These are phyloP conservation scores for Forficula auricularia DNA, from an alignment of 1,140 invertebrate genomes.

Conservation along the genomic window DNA sequence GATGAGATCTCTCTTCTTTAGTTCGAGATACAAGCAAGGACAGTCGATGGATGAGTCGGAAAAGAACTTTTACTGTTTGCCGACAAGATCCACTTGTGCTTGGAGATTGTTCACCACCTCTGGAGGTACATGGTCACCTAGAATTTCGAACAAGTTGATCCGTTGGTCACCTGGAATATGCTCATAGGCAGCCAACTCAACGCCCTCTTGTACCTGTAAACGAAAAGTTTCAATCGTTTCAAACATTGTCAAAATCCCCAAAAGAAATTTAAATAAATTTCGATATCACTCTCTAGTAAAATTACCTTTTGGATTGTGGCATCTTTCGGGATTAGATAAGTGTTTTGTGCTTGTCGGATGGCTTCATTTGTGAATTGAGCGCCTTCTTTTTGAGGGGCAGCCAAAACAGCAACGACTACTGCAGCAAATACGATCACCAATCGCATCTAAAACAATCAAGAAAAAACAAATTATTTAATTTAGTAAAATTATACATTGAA, in stretches of 20 bases:
- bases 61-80: constrained; percentile 19
- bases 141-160: constrained; percentile 60
- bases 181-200: constrained; percentile 63
- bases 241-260: no score
- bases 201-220: constrained; percentile 58
- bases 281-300: not conserved
- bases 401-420: constrained; percentile 29
- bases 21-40: not conserved
- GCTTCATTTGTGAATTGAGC: constrained; percentile 64
- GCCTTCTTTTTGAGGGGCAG: constrained; percentile 56
- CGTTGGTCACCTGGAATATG: constrained; percentile 63
- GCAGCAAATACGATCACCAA: constrained; percentile 20
- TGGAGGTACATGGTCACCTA: constrained; percentile 61
- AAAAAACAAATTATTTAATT: no score
- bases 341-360: constrained; percentile 68
- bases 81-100: constrained; percentile 60
- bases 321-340: constrained; percentile 62
- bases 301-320: constrained; percentile 59
- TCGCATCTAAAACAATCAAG: no score
- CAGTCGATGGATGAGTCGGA: not conserved
- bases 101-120: constrained; percentile 77
- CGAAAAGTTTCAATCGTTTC: no score
- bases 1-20: no score
- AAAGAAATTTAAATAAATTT: constrained; percentile 11
- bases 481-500: no score